Evolutionary conservation across 92 coral and sea anemone species (phyloP), one percentile per base, ranked within the genome.

Genomic region (Porites cylindrica): DNA sequence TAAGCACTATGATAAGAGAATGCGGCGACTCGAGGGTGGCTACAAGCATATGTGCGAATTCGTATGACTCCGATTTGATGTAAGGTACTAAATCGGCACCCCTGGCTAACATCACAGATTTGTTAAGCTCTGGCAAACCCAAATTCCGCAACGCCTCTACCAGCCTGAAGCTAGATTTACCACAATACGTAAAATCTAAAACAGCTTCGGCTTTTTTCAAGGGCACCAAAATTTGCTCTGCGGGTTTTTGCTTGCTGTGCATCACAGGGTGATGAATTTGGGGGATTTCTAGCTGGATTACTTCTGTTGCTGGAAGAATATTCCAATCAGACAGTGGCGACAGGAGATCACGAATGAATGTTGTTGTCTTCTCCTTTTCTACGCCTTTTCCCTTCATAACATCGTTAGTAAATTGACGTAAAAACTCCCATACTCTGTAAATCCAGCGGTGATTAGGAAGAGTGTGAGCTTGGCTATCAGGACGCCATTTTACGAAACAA

Each of bases 291-390:
- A 13, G 5, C 19, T 18, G 79, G 70, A 38, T 72, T 19, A 73
- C 63, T 52, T 94, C 85, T 10, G 86, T 77, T 18, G 85, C 92
- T 3, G 97, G 95, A 52, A 94, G 58, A 71, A 94, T 87, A 38
- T 90, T 82, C 93, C 95, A 94, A 9, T 85, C 54, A 4, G 70
- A 75, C 10, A 94, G 82, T 2, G 93, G 93, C 6, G 66, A 29
- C 19, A 94, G 81, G 29, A 88, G 67, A 4, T 23, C 1, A 1
- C 76, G 79, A 8, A 91, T 53, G 11, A 43, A 32, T 72, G 53
- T 32, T 82, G 76, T 75, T 66, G 0, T 5, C 2, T 80, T 85
- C 60, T 70, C 70, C 29, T 58, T 70, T 17, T 62, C 87, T 8
- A 7, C 66, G 14, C 56, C 74, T 68, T 20, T 1, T 23, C 38